Percentiles rank a stretch among this genome's conserved stretches.
These are phyloP conservation scores for Odobenus rosmarus DNA, from an alignment of 2,113 vertebrate species.

Conservation along the genomic window DNA sequence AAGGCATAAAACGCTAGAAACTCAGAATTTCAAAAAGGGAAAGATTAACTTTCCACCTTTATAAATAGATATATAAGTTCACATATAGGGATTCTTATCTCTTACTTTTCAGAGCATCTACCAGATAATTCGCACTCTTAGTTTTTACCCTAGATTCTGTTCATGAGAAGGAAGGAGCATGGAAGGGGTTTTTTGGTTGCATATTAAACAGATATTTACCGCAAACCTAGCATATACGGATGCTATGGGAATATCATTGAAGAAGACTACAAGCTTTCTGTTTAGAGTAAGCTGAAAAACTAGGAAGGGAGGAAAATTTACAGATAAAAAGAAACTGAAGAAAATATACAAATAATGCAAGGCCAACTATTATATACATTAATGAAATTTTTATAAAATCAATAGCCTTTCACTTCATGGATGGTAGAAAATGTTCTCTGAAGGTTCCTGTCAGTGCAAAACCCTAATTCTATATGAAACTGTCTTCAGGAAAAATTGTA, in stretches of 20 bases:
- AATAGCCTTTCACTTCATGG: background rate
- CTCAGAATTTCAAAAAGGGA: background rate
- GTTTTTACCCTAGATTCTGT: background rate
- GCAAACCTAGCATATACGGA: background rate
- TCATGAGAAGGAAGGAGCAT: background rate
- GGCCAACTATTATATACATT: background rate
- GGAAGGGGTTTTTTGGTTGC: background rate
- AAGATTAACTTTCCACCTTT: background rate
- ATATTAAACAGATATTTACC: background rate
- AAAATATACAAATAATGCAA: background rate
- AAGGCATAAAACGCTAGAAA: background rate
- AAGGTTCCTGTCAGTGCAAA: background rate
- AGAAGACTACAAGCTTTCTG: background rate
- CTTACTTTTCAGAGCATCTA: conserved; percentile 16
- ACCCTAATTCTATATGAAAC: background rate
- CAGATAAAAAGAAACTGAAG: background rate
- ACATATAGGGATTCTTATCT: background rate
- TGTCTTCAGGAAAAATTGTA: background rate
- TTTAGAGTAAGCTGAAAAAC: background rate
- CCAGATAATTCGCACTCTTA: background rate
- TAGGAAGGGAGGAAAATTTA: background rate
- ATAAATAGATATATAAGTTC: background rate
- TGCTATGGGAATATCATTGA: background rate
- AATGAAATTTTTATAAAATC: background rate
- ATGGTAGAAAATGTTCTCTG: background rate